A percentile compares a stretch with the other conserved stretches of the same genome.
Evolutionary conservation across 2,888 invertebrate genomes (phyloP).

Genomic region (Panorpa germanica): DNA sequence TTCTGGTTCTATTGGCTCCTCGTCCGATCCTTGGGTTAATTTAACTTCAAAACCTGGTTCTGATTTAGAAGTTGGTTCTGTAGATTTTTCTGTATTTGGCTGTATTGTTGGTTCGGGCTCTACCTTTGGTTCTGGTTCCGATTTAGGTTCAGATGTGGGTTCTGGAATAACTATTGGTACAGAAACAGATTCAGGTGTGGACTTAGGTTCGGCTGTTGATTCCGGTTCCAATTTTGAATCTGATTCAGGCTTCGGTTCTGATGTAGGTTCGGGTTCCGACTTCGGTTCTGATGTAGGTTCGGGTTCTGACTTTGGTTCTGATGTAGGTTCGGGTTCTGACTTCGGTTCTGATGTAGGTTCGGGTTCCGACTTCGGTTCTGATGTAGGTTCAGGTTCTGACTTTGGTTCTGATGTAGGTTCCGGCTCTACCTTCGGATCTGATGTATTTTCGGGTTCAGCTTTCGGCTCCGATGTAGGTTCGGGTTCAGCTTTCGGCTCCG

Average conservation of each 20-base stretch:
- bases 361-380: slow-evolving; percentile 15
- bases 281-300: slow-evolving; percentile 11
- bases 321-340: slow-evolving; percentile 6
- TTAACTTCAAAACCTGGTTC: too few relatives aligned
- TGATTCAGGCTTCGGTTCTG: slow-evolving; percentile 7
- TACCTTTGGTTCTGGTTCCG: not conserved
- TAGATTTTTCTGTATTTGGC: too few relatives aligned
- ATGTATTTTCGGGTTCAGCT: not conserved
- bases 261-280: slow-evolving; percentile 8
- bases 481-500: slow-evolving; percentile 13
- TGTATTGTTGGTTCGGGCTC: too few relatives aligned
- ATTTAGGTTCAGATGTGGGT: slow-evolving; percentile 4
- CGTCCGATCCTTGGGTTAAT: too few relatives aligned
- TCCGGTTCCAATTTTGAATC: slow-evolving; percentile 9
- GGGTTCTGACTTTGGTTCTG: slow-evolving; percentile 17
- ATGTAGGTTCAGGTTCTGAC: slow-evolving; percentile 6
- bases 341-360: slow-evolving; percentile 10
- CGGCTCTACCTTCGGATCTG: slow-evolving; percentile 9
- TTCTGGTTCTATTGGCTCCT: too few relatives aligned
- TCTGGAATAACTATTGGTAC: slow-evolving; percentile 9
- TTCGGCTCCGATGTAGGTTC: slow-evolving; percentile 9
- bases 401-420: too few relatives aligned
- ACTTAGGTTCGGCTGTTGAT: slow-evolving; percentile 5
- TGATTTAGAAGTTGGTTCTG: too few relatives aligned
- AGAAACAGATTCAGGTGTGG: slow-evolving; percentile 7